Conservation (phyloP, 2,113 vertebrate genomes). For the Rhea americana region DNA sequence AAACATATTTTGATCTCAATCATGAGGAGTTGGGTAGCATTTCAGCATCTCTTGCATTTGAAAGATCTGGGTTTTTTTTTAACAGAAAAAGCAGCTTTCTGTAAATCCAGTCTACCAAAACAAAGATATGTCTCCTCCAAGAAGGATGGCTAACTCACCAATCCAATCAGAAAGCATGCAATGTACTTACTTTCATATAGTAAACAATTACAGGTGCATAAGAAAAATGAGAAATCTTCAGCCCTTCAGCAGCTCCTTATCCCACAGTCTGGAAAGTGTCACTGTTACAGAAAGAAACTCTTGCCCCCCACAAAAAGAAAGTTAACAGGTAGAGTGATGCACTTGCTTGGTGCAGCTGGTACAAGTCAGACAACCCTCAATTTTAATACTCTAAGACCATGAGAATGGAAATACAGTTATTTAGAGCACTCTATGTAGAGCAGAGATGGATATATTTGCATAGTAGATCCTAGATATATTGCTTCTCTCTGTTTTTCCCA, state of each 20-base stretch:
- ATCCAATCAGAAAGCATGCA: background rate
- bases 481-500: background rate
- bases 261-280: accelerated
- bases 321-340: background rate
- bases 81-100: background rate
- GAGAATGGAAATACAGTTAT: background rate
- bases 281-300: background rate
- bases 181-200: background rate
- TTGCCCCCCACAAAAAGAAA: background rate
- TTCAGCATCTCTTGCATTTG: background rate
- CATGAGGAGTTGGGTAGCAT: background rate
- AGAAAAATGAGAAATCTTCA: background rate
- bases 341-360: background rate
- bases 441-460: background rate
- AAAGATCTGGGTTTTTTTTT: background rate
- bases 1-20: background rate
- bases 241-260: background rate
- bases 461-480: background rate
- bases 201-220: background rate
- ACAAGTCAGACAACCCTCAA: background rate
- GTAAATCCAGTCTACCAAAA: background rate
- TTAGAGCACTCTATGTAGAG: background rate
- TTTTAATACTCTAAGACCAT: background rate
- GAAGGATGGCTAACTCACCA: background rate
- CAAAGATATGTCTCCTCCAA: background rate